Percentiles rank a stretch among this genome's conserved stretches.
phyloP scores from a whole-genome alignment of 2,113 vertebrate species.

The Python bivittatus region DNA sequence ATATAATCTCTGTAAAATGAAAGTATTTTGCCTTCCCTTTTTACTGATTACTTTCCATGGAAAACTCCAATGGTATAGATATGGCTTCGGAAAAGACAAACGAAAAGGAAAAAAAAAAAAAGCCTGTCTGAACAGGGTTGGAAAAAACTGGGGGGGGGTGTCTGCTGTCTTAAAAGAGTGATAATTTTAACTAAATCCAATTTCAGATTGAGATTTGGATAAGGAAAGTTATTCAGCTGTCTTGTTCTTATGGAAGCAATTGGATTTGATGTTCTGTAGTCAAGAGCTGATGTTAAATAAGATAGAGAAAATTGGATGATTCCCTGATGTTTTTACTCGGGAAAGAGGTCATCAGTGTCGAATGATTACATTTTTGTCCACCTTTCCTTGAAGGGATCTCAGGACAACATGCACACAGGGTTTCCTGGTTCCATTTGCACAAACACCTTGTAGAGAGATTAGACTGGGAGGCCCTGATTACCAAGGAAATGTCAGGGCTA shows the following conservation, averaged over 20 bases:
- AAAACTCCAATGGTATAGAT: slow-evolving; percentile 48
- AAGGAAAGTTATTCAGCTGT: not conserved
- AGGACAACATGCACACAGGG: not conserved
- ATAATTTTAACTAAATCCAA: slow-evolving; percentile 58
- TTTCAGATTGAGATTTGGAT: not conserved
- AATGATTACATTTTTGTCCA: not conserved
- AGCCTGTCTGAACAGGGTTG: not conserved
- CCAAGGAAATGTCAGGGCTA: not conserved
- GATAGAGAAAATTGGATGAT: not conserved
- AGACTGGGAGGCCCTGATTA: not conserved
- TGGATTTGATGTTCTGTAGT: slow-evolving; percentile 15
- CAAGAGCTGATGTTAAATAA: slow-evolving; percentile 16
- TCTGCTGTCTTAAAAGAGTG: slow-evolving; percentile 33
- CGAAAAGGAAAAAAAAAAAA: not conserved
- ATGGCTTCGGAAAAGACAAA: slow-evolving; percentile 42
- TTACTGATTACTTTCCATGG: slow-evolving; percentile 38
- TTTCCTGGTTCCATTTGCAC: not conserved
- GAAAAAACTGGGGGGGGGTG: slow-evolving; percentile 3
- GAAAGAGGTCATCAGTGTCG: not conserved
- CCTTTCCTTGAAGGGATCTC: not conserved
- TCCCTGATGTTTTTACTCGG: not conserved
- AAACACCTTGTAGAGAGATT: not conserved
- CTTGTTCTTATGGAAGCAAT: slow-evolving; percentile 18
- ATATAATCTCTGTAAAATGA: slow-evolving; percentile 52
- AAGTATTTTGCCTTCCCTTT: slow-evolving; percentile 46